Evolutionary conservation across 2,888 invertebrate species (phyloP).

Genomic region (Lasioglossum marginatum): DNA sequence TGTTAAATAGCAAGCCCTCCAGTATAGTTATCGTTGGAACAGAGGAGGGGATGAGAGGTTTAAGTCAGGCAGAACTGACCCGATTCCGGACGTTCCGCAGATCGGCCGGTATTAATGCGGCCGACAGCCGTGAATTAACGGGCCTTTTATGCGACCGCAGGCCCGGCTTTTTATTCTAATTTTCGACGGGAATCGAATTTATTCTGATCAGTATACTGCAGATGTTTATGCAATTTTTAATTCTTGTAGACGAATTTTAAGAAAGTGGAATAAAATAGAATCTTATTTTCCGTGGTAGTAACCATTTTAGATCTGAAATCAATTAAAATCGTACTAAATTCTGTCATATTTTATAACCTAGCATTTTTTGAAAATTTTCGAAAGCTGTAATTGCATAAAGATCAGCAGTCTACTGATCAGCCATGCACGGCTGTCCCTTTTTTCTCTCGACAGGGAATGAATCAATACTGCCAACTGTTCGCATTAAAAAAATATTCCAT

Average conservation of each 20-base stretch:
- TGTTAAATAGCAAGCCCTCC: constrained; percentile 64
- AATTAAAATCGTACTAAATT: too few species aligned
- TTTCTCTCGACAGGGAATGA: neutral
- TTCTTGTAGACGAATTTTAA: too few species aligned
- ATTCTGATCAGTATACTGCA: neutral
- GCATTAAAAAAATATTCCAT: constrained; percentile 1
- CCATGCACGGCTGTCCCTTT: too few species aligned
- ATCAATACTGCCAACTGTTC: neutral
- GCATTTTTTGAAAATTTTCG: too few species aligned
- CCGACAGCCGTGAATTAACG: constrained; percentile 53
- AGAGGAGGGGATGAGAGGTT: constrained; percentile 19
- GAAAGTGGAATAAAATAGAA: too few species aligned
- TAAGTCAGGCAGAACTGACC: constrained; percentile 64
- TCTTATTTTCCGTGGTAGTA: too few species aligned
- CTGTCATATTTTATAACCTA: too few species aligned
- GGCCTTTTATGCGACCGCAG: constrained; percentile 36
- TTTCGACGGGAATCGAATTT: constrained; percentile 1
- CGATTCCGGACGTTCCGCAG: constrained; percentile 59
- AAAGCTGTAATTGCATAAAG: too few species aligned
- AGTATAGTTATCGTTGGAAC: constrained; percentile 56
- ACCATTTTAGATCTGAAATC: too few species aligned
- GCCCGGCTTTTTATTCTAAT: constrained; percentile 21
- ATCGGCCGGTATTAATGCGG: constrained; percentile 58
- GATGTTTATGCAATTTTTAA: too few species aligned
- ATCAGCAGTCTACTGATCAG: too few species aligned